Evolutionary conservation across 2,888 invertebrate species (phyloP).

Genomic region (Cephalotes varians): DNA sequence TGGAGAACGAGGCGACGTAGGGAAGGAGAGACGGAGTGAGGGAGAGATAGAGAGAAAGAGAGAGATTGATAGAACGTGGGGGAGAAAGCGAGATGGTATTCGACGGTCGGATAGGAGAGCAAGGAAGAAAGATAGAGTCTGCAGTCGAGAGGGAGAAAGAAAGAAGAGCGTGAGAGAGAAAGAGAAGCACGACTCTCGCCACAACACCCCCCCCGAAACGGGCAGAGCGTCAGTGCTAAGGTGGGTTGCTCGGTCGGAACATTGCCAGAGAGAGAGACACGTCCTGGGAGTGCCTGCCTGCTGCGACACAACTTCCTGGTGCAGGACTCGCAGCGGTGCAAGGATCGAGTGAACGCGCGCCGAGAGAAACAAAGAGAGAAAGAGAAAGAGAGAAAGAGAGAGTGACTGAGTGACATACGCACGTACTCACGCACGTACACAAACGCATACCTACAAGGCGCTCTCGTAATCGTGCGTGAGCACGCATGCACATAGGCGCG

Average conservation of each 20-base stretch:
- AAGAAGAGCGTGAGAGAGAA: conserved; percentile 62
- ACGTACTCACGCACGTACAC: conserved; percentile 54
- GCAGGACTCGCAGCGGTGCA: conserved; percentile 71
- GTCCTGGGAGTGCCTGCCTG: conserved; percentile 83
- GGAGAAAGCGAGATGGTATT: conserved; percentile 56
- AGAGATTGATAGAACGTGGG: conserved; percentile 30
- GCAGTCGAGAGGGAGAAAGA: conserved; percentile 46
- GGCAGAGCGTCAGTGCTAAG: conserved; percentile 84
- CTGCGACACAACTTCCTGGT: conserved; percentile 73
- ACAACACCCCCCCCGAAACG: conserved; percentile 82
- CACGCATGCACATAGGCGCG: conserved; percentile 48
- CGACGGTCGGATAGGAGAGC: conserved; percentile 82
- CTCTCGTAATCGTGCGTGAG: conserved; percentile 45
- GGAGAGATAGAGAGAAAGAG: conserved; percentile 49
- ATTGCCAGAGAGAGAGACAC: conserved; percentile 81
- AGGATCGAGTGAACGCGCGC: conserved; percentile 66
- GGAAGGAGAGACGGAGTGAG: conserved; percentile 42
- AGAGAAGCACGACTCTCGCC: conserved; percentile 79
- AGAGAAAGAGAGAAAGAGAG: neutral
- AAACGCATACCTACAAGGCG: conserved; percentile 30
- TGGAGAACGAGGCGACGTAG: conserved; percentile 61
- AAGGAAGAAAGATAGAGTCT: conserved; percentile 46
- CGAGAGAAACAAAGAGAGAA: conserved; percentile 30
- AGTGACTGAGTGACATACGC: conserved; percentile 60
- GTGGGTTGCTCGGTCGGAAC: conserved; percentile 84